phyloP scores from a whole-genome alignment of 2,797 vertebrate genomes.

The Diplodus puntazzo region DNA sequence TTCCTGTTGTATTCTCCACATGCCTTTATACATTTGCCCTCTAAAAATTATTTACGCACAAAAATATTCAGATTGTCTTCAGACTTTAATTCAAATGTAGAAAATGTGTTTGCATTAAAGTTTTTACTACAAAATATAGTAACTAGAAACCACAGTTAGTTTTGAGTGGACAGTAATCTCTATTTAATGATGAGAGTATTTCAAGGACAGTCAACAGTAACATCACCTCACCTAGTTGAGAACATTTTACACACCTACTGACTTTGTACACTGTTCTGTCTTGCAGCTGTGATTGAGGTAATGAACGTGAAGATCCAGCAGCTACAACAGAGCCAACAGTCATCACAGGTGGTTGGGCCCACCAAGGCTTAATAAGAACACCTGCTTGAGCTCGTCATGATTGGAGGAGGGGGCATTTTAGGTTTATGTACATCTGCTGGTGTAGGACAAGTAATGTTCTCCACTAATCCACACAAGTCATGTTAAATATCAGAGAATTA shows the following conservation, averaged over 20 bases:
- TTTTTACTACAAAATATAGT: no score
- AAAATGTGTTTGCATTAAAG: no score
- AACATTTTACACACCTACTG: background rate
- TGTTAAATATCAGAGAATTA: constrained; percentile 3
- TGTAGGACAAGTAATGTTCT: constrained; percentile 9
- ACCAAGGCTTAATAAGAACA: constrained; percentile 85
- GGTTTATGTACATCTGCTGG: constrained; percentile 24
- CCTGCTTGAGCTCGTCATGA: constrained; percentile 13
- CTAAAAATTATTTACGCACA: no score
- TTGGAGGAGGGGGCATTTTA: constrained; percentile 3
- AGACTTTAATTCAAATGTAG: no score
- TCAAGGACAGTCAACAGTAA: background rate
- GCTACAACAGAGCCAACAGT: constrained; percentile 87
- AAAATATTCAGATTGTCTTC: no score
- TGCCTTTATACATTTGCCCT: no score
- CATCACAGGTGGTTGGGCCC: constrained; percentile 82
- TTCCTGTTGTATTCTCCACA: no score
- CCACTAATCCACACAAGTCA: background rate
- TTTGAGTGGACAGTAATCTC: background rate
- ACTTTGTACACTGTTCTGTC: constrained; percentile 34
- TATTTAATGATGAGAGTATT: background rate
- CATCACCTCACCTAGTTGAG: no score
- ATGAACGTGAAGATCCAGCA: constrained; percentile 95
- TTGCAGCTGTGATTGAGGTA: constrained; percentile 92
- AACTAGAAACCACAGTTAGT: background rate